Evolutionary conservation across 2,888 invertebrate species (phyloP), one percentile per base, ranked within the genome.

Genomic region (Leptura quadrifasciata): DNA sequence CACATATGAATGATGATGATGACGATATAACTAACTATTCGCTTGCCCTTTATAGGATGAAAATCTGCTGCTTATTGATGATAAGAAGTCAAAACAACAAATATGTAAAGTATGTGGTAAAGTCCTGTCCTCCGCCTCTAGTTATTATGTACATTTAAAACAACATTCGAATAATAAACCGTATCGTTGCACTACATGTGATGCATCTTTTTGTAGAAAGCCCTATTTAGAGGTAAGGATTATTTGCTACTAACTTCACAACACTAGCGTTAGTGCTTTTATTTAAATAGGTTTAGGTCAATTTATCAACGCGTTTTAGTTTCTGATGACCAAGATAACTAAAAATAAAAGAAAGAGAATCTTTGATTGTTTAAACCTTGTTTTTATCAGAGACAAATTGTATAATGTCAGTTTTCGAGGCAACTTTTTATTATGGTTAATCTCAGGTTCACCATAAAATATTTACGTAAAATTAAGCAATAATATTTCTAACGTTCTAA

Each of bases 71-170:
- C 58, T 90, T 61, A 47, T 47, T n/a, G 70, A 77, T 60, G 79
- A 75, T 60, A 92, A 92, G 63, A 90, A 93, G 80, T 92, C 92
- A 75, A 94, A 94, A 85, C 93, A 94, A 60, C 95, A 95, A 87
- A 93, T 93, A 80, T 95, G 95, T 89, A 94, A 94, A 90, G 92
- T 94, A 76, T 95, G 95, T 88, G 94, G 94, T 75, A 94, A 94
- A 90, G 93, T 94, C 77, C 89, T 95, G 79, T 94, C 95, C 72
- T 95, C 94, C 15, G 93, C 94, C 76, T 94, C 94, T 57, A 94
- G 94, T 81, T 95, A 95, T 88, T 95, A 95, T 87, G 95, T 95
- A 84, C 95, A 95, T 89, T 94, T 95, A 94, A 95, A 95, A 89
- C 91, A 94, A 81, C 95, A 95, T 89, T 95, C 95, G 24, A 93